These are phyloP conservation scores for Mercenaria mercenaria DNA, from an alignment of 1,140 invertebrate genomes.

Conservation along the genomic window DNA sequence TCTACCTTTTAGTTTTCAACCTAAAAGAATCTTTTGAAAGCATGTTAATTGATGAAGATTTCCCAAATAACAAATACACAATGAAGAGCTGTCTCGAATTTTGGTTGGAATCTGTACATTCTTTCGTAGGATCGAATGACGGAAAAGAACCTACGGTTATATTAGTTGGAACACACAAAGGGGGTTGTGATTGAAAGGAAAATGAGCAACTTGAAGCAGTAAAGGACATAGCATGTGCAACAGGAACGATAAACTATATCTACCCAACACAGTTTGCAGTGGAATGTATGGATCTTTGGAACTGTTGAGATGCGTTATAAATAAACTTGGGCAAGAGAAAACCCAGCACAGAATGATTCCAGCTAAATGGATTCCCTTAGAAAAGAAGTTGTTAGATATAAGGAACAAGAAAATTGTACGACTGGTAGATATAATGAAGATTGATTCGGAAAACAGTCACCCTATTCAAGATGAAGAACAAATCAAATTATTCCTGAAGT, in stretches of 20 bases:
- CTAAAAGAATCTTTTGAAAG: too few species aligned
- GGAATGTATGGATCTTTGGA: background rate
- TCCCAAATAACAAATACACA: too few species aligned
- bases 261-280: background rate
- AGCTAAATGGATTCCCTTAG: too few species aligned
- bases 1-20: too few species aligned
- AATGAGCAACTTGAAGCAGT: background rate
- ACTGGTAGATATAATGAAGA: background rate
- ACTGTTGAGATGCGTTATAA: background rate
- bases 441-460: background rate
- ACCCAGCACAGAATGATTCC: too few species aligned
- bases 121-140: background rate
- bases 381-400: background rate
- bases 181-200: background rate
- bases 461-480: too few species aligned
- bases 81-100: background rate
- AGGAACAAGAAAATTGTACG: background rate
- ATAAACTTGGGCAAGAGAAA: background rate
- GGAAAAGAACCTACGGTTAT: too few species aligned
- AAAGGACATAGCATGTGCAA: background rate
- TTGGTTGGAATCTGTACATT: background rate
- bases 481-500: too few species aligned
- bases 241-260: background rate
- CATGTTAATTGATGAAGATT: too few species aligned
- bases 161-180: slow-evolving; percentile 1